phyloP scores from a whole-genome alignment of 2,888 invertebrate genomes.

The Tridacna gigas region DNA sequence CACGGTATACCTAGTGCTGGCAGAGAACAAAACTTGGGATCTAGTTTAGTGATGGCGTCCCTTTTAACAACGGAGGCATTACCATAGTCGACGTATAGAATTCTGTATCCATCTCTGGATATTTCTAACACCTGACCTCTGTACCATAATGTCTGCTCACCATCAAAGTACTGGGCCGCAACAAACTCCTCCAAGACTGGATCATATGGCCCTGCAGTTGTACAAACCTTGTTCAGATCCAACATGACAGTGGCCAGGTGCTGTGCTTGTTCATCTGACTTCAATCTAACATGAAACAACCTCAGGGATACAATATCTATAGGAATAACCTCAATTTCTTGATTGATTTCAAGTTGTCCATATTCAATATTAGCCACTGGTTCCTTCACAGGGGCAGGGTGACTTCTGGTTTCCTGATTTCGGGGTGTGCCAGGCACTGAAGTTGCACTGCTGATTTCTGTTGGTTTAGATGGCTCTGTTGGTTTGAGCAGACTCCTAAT shows the following conservation, averaged over 20 bases:
- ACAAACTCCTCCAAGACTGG: constrained; percentile 63
- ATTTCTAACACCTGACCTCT: constrained; percentile 43
- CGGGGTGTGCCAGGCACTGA: neutral
- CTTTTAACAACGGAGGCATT: constrained; percentile 89
- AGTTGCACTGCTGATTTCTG: neutral
- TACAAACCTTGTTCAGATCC: constrained; percentile 85
- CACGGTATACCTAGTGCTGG: constrained; percentile 62
- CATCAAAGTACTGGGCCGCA: constrained; percentile 56
- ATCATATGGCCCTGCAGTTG: constrained; percentile 34
- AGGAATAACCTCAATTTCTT: constrained; percentile 4
- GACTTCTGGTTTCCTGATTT: neutral
- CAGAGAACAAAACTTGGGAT: constrained; percentile 27
- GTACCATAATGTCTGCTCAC: constrained; percentile 34
- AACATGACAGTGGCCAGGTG: constrained; percentile 63
- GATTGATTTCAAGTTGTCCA: neutral
- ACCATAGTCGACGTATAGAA: constrained; percentile 88
- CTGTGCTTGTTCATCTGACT: constrained; percentile 10
- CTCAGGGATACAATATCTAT: constrained; percentile 6
- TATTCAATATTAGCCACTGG: neutral
- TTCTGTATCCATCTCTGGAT: constrained; percentile 87
- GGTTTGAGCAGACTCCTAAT: neutral
- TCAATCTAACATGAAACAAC: constrained; percentile 24
- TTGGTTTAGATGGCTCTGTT: neutral
- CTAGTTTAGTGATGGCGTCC: constrained; percentile 83
- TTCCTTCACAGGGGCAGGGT: neutral